Evolutionary conservation across 2,113 vertebrate genomes (phyloP), one percentile per base, ranked within the genome.

Genomic region (Cyanoderma ruficeps): DNA sequence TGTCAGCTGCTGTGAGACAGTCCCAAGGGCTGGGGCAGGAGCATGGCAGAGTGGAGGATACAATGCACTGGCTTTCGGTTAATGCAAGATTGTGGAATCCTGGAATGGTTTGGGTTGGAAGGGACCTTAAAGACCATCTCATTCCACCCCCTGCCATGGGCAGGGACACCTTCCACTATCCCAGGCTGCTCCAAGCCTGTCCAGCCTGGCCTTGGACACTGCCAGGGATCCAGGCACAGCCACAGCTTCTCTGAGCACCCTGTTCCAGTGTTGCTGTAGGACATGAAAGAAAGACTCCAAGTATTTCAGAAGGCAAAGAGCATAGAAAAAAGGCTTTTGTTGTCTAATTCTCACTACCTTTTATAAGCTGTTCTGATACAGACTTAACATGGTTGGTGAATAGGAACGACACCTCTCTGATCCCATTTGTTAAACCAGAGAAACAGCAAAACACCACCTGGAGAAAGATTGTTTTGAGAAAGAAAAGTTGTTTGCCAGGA

Each of bases 111-210:
- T 67, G 46, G 15, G n/a, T 47, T 41, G 21, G 25, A 35, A 65
- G 7, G 25, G 30, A 35, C 18, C 8, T 72, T 59, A 72, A 53
- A 47, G 28, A 0, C 1, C n/a, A 59, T 46, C 21, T 11, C 10
- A 7, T 28, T 20, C n/a, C 35, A 44, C 8, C 9, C 9, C 13
- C 6, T 74, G 10, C n/a, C 53, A 6, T 8, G 12, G 33, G 39
- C 39, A 79, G n/a, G 13, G 17, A 24, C 53, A 33, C 25, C 22
- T 67, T 3, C 67, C 41, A 49, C 15, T 11, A 0, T 4, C 11
- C 18, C 68, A 74, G 53, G 9, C 0, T 53, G 41, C 53, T 60
- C 13, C 67, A 20, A 60, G n/a, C 13, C 39, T 0, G 0, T 35
- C n/a, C 67, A 85, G 0, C 30, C 25, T 33, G 42, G 33, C 27